phyloP scores from a whole-genome alignment of 2,113 vertebrate genomes.

The Hypanus sabinus region DNA sequence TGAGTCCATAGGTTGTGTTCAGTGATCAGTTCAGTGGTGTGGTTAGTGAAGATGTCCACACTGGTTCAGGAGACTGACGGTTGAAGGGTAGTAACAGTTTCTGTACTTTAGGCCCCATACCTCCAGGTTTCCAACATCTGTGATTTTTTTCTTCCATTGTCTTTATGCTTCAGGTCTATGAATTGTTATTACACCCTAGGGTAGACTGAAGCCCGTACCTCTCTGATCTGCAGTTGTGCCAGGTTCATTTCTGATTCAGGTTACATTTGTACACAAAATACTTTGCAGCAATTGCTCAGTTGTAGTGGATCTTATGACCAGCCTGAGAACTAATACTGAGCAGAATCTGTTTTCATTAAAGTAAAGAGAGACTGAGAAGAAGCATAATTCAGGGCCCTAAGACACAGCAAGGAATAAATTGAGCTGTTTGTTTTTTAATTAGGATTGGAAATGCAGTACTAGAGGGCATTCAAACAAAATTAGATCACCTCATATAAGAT shows the following conservation, averaged over 20 bases:
- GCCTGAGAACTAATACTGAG: background rate
- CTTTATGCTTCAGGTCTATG: no score
- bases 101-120: no score
- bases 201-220: background rate
- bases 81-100: no score
- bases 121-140: no score
- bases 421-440: background rate
- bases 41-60: no score
- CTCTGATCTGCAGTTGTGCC: background rate
- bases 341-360: background rate
- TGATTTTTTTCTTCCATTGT: no score
- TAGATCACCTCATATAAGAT: background rate
- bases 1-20: no score
- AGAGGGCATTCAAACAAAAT: background rate
- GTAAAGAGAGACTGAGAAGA: background rate
- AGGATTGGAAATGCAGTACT: background rate
- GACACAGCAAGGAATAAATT: background rate
- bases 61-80: no score
- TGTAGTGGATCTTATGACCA: background rate
- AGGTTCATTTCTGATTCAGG: background rate
- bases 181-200: no score
- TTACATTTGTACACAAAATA: background rate
- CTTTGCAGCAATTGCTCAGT: background rate
- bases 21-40: no score
- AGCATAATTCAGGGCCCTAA: background rate